These are phyloP conservation scores for Zoanthus gigantus DNA, from an alignment of 92 coral and sea anemone genomes.

Conservation along the genomic window DNA sequence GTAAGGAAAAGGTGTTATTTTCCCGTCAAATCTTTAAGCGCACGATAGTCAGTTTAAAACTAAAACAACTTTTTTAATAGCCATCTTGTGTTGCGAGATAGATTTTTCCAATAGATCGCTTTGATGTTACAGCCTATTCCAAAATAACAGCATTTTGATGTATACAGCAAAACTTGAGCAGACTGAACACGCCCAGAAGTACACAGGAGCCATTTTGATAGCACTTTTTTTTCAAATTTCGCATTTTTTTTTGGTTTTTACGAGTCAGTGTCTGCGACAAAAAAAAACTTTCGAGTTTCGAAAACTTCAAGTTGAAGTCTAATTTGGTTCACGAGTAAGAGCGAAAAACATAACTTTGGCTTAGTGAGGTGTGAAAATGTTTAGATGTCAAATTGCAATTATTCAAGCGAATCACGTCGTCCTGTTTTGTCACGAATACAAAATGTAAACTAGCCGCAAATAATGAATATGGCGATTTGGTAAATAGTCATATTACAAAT, in stretches of 20 bases:
- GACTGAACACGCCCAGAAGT: slow-evolving; percentile 4
- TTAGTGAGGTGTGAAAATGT: slow-evolving; percentile 10
- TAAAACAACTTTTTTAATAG: neutral
- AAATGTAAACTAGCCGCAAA: slow-evolving; percentile 7
- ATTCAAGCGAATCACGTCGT: slow-evolving; percentile 6
- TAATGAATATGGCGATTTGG: slow-evolving; percentile 7
- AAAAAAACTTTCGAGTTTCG: neutral
- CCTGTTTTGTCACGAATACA: slow-evolving; percentile 2
- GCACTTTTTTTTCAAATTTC: slow-evolving; percentile 4
- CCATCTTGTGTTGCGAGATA: slow-evolving; percentile 12
- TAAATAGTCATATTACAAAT: neutral
- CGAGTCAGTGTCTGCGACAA: slow-evolving; percentile 3
- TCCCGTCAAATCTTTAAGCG: slow-evolving; percentile 13
- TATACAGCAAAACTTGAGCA: slow-evolving; percentile 7
- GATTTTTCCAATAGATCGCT: slow-evolving; percentile 10
- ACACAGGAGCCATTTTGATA: slow-evolving; percentile 4
- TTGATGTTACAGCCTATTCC: slow-evolving; percentile 11
- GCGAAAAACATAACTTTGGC: slow-evolving; percentile 11
- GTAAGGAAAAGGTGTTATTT: slow-evolving; percentile 41
- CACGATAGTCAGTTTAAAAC: slow-evolving; percentile 1
- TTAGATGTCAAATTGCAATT: slow-evolving; percentile 9
- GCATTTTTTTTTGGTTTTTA: neutral
- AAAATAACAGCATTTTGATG: slow-evolving; percentile 12
- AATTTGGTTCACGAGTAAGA: slow-evolving; percentile 3
- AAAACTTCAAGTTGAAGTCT: slow-evolving; percentile 6